These are phyloP conservation scores for Labia minor DNA, from an alignment of 2,888 invertebrate genomes.

Conservation along the genomic window DNA sequence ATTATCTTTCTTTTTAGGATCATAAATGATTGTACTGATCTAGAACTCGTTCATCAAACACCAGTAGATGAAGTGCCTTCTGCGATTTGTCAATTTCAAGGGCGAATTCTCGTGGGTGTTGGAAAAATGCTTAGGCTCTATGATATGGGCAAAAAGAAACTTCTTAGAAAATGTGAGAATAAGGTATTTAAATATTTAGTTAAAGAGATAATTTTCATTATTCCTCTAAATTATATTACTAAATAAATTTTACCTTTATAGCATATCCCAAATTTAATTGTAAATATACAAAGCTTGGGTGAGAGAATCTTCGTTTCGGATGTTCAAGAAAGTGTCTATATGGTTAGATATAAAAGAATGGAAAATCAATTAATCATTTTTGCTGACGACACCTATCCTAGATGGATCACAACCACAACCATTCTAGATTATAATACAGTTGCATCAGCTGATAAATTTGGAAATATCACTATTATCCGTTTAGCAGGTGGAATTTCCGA, in stretches of 20 bases:
- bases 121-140: slow-evolving; percentile 87
- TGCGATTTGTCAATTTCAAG: slow-evolving; percentile 83
- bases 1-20: slow-evolving; percentile 35
- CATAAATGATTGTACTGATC: slow-evolving; percentile 63
- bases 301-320: slow-evolving; percentile 91
- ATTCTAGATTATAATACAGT: slow-evolving; percentile 93
- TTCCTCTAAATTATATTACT: slow-evolving; percentile 5
- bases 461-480: slow-evolving; percentile 78
- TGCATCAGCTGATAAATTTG: slow-evolving; percentile 95
- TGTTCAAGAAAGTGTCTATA: slow-evolving; percentile 93
- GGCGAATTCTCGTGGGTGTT: slow-evolving; percentile 81
- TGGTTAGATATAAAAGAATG: slow-evolving; percentile 81
- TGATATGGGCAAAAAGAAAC: slow-evolving; percentile 92
- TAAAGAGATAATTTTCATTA: background rate
- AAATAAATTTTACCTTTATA: slow-evolving; percentile 33
- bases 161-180: slow-evolving; percentile 95
- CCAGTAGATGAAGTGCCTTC: slow-evolving; percentile 83
- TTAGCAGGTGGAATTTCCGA: slow-evolving; percentile 85
- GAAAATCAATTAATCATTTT: slow-evolving; percentile 98
- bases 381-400: slow-evolving; percentile 94
- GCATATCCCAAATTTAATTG: slow-evolving; percentile 92
- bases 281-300: slow-evolving; percentile 86
- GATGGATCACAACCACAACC: slow-evolving; percentile 88
- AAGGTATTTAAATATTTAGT: slow-evolving; percentile 43
- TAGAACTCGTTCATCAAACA: slow-evolving; percentile 91